phyloP scores from a whole-genome alignment of 1,140 invertebrate species.

The Caenorhabditis inopinata region DNA sequence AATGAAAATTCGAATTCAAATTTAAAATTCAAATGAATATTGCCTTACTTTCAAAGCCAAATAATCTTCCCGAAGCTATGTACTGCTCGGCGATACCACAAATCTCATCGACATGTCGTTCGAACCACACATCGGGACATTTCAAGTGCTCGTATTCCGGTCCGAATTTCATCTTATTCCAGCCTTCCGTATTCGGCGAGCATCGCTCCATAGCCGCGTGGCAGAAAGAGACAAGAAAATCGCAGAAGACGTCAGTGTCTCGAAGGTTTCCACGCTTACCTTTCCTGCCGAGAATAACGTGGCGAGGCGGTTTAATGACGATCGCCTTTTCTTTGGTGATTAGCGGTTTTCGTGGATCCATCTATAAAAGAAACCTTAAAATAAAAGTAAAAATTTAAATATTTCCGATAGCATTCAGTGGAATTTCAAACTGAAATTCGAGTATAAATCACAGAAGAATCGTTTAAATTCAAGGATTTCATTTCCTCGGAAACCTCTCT shows the following conservation, averaged over 20 bases:
- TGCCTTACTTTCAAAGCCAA: not conserved
- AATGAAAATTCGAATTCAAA: no score
- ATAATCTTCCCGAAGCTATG: not conserved
- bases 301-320: not conserved
- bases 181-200: not conserved
- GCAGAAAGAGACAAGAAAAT: not conserved
- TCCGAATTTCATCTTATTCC: not conserved
- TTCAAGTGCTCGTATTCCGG: not conserved
- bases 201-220: conserved; percentile 13
- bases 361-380: not conserved
- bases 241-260: not conserved
- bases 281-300: not conserved
- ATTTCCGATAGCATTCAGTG: no score
- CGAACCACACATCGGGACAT: not conserved
- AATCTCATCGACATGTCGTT: not conserved
- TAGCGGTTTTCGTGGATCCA: not conserved
- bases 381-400: no score
- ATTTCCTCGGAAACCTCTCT: no score
- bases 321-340: not conserved
- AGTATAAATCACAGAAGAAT: not conserved
- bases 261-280: not conserved
- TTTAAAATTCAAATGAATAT: no score
- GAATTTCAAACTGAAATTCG: no score
- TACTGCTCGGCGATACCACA: not conserved
- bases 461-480: not conserved